Conservation (phyloP, 2,113 vertebrate genomes). For the Melanerpes aurifrons region DNA sequence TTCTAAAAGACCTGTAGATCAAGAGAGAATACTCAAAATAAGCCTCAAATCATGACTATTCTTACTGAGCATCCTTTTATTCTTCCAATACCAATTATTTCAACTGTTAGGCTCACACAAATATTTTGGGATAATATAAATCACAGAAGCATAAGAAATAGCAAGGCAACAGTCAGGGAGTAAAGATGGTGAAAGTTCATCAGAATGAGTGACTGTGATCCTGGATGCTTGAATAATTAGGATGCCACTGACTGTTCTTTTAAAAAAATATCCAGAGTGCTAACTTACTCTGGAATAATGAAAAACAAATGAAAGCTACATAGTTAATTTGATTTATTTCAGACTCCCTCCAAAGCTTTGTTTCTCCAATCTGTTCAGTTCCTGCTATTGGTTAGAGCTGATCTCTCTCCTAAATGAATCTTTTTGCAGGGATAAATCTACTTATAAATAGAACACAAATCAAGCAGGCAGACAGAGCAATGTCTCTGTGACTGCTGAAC, state of each 20-base stretch:
- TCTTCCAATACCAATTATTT: neutral
- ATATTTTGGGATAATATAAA: neutral
- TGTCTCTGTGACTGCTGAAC: neutral
- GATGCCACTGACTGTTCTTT: neutral
- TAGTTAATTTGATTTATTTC: constrained; percentile 45
- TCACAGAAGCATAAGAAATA: neutral
- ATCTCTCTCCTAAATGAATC: constrained; percentile 20
- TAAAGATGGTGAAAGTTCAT: neutral
- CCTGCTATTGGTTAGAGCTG: neutral
- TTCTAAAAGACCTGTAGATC: neutral
- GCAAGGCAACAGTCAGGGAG: neutral
- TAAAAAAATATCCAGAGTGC: neutral
- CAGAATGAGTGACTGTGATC: neutral
- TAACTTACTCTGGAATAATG: constrained; percentile 5
- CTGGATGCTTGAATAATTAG: neutral
- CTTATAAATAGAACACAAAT: constrained; percentile 50
- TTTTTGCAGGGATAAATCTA: neutral
- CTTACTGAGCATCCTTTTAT: neutral
- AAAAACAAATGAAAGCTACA: neutral
- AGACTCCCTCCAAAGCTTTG: neutral
- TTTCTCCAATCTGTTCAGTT: neutral
- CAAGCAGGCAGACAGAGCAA: neutral
- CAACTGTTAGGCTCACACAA: neutral
- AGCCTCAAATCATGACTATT: neutral
- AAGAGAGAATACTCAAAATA: neutral